Base-by-base conservation (phyloP, 2,113 vertebrate species). In the Mungos mungo region DNA sequence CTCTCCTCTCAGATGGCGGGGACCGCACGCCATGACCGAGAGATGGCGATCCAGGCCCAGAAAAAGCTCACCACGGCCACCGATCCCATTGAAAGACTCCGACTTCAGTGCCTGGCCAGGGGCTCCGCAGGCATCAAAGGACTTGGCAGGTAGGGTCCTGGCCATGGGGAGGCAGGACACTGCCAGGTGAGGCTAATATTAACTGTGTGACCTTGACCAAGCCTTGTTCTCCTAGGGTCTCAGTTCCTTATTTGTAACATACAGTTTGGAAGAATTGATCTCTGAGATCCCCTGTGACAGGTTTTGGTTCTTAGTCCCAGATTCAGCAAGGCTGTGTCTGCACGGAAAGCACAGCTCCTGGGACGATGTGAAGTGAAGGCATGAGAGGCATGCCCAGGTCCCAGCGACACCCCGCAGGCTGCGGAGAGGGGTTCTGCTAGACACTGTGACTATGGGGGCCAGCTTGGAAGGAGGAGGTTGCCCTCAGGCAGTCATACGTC, bases 91-190 rank as follows among this genome's bases (percentile, higher is more conserved):
- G 99, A 99, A 97, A 98, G 94, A 12, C 99, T 99, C 27, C 98
- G 99, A 0, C 98, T 99, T 4, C 99, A 99, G 96, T 99, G 99
- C 92, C 98, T 99, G 93, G 92, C 99, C 38, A 98, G 98, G 57
- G 99, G 99, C 0, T 99, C 99, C 0, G 98, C 99, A 0, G 99
- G 99, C 47, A 99, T 99, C 98, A 99, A 99, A 98, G 99, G 99
- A 0, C 99, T 99, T 25, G 98, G 99, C 97, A 99, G 99, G 99
- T 99, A 96, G 94, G 98, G 88, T 16, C 25, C 0, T 0, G 33
- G 27, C 10, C 8, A 2, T 4, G 2, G 33, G 25, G 47, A 80
- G 6, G 18, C 15, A 3, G 27, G 38, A 12, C 14, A 21, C 0
- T 1, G 15, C 47, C 60, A 7, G 35, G 52, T 1, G 19, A 72